Conservation (phyloP, 2,797 vertebrate genomes). For the Artibeus jamaicensis region DNA sequence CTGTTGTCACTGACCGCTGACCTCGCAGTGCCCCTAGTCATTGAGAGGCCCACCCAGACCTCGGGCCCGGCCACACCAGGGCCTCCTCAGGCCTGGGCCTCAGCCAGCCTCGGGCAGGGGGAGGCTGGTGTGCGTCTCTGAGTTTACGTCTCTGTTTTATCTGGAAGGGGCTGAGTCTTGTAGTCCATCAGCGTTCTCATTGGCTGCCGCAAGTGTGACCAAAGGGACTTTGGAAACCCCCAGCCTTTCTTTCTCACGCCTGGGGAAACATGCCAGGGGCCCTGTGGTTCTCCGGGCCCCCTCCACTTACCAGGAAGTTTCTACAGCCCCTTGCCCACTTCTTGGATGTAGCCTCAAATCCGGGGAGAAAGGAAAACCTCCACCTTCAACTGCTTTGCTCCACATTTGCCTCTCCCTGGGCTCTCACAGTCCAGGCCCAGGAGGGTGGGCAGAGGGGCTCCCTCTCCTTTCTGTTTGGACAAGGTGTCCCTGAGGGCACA, state of each 20-base stretch:
- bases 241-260: neutral
- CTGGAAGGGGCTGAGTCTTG: neutral
- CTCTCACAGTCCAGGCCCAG: neutral
- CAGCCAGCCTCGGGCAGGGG: neutral
- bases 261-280: neutral
- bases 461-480: neutral
- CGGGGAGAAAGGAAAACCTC: neutral
- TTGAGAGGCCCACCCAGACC: no score
- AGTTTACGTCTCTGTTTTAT: neutral
- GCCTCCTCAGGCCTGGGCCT: neutral
- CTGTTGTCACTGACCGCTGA: neutral
- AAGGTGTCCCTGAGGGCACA: neutral
- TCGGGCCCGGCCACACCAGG: fast-evolving
- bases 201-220: neutral
- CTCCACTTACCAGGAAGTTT: neutral
- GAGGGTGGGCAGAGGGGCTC: neutral
- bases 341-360: neutral
- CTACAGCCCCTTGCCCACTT: neutral
- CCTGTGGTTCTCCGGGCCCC: neutral
- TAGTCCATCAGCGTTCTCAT: neutral
- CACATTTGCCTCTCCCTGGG: neutral
- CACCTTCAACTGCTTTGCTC: neutral
- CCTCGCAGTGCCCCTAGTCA: neutral
- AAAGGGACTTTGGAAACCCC: neutral
- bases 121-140: neutral